Base-by-base conservation (phyloP, 2,113 vertebrate genomes). In the Oreocharis arfaki region DNA sequence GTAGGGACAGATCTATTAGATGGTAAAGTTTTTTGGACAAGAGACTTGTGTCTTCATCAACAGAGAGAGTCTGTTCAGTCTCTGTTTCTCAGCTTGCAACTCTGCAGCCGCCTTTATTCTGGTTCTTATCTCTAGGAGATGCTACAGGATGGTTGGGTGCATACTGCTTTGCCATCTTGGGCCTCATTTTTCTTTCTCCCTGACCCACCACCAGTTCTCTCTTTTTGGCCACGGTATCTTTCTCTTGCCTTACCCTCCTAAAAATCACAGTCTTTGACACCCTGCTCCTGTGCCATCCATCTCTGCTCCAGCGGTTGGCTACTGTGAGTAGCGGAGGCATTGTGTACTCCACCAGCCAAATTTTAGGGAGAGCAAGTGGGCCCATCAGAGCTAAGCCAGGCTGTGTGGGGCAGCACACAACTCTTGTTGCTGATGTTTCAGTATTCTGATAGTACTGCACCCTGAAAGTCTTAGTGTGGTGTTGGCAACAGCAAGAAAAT, bases 281-380 rank as follows among this genome's bases (percentile, higher is more conserved):
- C 5, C 42, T 8, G 6, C 9, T 75, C 7, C 9, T 8, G 4
- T 47, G 42, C 14, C 6, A 17, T 8, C 14, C 6, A 17, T 8
- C 28, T 61, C 33, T 24, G 35, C 28, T 53, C 26, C 46, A 60
- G 30, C 44, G 27, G 16, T 3, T 41, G 35, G 41, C 27, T 46
- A 0, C 17, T 44, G 35, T 32, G n/a, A 68, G 22, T 13, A 53
- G 47, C 18, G 8, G 17, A 77, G 32, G 11, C 1, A 2, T 5
- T 13, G 53, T 53, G 49, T 26, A 3, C 4, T 81, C 9, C 55
- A 55, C 24, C 59, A 67, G 30, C 19, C 35, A 28, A 39, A 26
- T 57, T 27, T 24, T 21, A 16, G 42, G 67, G 53, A 74, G 23
- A 56, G 6, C 20, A n/a, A 9, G 1, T 17, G 30, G 9, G 6